phyloP scores from a whole-genome alignment of 2,888 invertebrate species.

The Meta bourneti region DNA sequence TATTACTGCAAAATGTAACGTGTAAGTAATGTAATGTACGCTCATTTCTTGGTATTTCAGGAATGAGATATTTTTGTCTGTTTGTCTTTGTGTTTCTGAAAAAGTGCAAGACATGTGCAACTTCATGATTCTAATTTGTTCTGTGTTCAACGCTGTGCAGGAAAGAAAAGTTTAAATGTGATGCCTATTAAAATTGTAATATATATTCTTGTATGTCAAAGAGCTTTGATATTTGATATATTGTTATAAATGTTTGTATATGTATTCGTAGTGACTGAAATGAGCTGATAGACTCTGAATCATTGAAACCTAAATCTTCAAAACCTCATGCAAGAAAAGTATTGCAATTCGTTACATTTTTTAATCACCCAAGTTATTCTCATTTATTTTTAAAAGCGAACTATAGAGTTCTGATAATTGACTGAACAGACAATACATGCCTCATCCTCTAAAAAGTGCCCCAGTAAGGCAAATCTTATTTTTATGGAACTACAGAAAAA shows the following conservation, averaged over 20 bases:
- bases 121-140: background rate
- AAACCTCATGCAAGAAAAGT: no score
- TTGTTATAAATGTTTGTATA: conserved; percentile 1
- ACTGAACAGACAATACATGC: no score
- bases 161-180: conserved; percentile 36
- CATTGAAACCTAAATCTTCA: background rate
- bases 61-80: background rate
- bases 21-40: no score
- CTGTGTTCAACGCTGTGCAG: background rate
- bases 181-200: conserved; percentile 46
- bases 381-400: no score
- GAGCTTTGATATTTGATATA: conserved; percentile 72
- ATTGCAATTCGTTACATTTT: no score
- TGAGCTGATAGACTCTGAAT: background rate
- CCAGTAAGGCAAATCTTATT: no score
- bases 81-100: background rate
- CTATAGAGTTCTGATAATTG: no score
- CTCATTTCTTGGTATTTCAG: background rate
- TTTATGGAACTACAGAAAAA: no score
- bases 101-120: background rate
- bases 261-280: background rate
- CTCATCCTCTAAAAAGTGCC: no score
- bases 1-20: background rate
- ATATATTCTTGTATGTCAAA: conserved; percentile 68
- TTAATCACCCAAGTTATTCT: no score